These are phyloP conservation scores for Paracanthobrama guichenoti DNA, from an alignment of 2,113 vertebrate species.

Conservation along the genomic window DNA sequence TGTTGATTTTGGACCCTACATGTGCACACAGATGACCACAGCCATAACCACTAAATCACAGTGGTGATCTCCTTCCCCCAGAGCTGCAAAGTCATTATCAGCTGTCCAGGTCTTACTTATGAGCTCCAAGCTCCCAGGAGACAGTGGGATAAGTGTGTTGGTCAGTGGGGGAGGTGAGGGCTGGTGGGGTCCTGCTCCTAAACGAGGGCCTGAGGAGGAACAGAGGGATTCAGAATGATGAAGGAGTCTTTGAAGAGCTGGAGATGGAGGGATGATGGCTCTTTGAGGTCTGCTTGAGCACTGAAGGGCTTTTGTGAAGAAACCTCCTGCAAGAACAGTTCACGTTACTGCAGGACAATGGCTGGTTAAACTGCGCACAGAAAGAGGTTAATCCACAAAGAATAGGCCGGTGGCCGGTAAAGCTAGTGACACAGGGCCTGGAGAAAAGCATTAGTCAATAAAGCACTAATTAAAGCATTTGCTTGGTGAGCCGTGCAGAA, in stretches of 20 bases:
- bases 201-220: constrained; percentile 49
- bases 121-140: constrained; percentile 44
- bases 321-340: constrained; percentile 54
- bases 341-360: constrained; percentile 59
- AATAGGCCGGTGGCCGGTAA: constrained; percentile 50
- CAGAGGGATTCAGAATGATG: constrained; percentile 55
- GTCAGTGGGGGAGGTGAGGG: constrained; percentile 47
- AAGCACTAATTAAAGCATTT: constrained; percentile 64
- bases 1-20: background rate
- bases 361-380: constrained; percentile 56
- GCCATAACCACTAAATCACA: constrained; percentile 3
- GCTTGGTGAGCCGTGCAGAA: constrained; percentile 48
- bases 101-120: constrained; percentile 51
- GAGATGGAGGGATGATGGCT: constrained; percentile 51
- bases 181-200: constrained; percentile 44
- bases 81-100: constrained; percentile 60
- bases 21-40: background rate
- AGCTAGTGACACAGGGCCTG: constrained; percentile 54
- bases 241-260: constrained; percentile 61
- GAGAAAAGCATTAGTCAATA: constrained; percentile 60
- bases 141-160: constrained; percentile 34
- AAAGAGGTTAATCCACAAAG: constrained; percentile 62
- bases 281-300: constrained; percentile 56
- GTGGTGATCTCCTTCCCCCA: constrained; percentile 16
- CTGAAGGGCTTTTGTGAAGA: constrained; percentile 56